Percentiles rank a stretch among this genome's conserved stretches.
Evolutionary conservation across 2,888 invertebrate species (phyloP).

Genomic region (Drosophila mercatorum): DNA sequence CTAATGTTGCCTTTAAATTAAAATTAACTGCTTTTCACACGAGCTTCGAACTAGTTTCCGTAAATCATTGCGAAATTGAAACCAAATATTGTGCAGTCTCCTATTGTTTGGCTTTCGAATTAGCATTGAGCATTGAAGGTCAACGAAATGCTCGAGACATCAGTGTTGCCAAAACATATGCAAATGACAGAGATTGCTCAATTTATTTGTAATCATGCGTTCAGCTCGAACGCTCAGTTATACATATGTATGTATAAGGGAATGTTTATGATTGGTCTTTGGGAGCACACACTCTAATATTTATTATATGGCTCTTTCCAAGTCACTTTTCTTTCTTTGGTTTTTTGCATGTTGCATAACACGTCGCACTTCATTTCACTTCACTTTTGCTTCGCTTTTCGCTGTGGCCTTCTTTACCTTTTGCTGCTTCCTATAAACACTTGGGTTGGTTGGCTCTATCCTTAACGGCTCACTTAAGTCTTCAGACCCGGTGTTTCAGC

Average conservation of each 20-base stretch:
- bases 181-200: slow-evolving; percentile 41
- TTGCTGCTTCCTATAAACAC: slow-evolving; percentile 71
- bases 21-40: slow-evolving; percentile 3
- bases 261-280: background rate
- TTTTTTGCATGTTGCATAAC: slow-evolving; percentile 59
- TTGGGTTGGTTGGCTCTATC: slow-evolving; percentile 58
- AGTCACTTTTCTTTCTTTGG: slow-evolving; percentile 29
- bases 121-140: slow-evolving; percentile 67
- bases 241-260: background rate
- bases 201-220: slow-evolving; percentile 34
- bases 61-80: slow-evolving; percentile 26
- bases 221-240: slow-evolving; percentile 1
- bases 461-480: slow-evolving; percentile 52
- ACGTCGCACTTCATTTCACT: slow-evolving; percentile 68
- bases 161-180: slow-evolving; percentile 58
- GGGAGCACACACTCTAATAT: slow-evolving; percentile 20
- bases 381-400: slow-evolving; percentile 41
- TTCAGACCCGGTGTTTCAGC: slow-evolving; percentile 56
- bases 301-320: slow-evolving; percentile 30
- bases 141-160: slow-evolving; percentile 65
- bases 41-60: background rate
- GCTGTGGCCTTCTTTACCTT: slow-evolving; percentile 68
- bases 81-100: slow-evolving; percentile 21
- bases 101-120: slow-evolving; percentile 56
- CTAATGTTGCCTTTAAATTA: slow-evolving; percentile 17